Percentiles rank a stretch among this genome's conserved stretches.
Evolutionary conservation across 2,888 invertebrate genomes (phyloP).

Genomic region (Campopleginae sp.): DNA sequence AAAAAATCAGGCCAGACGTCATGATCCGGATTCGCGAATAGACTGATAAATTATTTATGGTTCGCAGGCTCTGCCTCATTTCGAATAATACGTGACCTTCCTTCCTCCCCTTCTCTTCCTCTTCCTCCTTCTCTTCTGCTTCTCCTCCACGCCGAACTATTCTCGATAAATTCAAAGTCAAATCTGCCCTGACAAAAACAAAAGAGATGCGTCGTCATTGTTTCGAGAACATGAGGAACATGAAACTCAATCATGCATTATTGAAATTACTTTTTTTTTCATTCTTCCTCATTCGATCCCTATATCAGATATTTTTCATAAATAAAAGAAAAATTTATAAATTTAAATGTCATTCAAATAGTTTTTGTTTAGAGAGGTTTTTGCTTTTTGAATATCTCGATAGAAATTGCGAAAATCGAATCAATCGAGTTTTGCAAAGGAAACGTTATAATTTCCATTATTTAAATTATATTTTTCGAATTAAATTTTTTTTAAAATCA

Average conservation of each 20-base stretch:
- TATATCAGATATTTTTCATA: not conserved
- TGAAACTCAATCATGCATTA: conserved; percentile 35
- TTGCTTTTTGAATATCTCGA: not conserved
- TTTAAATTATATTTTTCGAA: too few relatives aligned
- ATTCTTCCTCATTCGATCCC: not conserved
- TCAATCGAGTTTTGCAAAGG: too few relatives aligned
- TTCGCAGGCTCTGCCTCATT: conserved; percentile 41
- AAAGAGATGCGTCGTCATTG: not conserved
- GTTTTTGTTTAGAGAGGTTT: not conserved
- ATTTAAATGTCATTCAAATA: too few relatives aligned
- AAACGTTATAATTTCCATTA: too few relatives aligned
- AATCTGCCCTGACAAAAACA: conserved; percentile 1
- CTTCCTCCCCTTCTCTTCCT: not conserved
- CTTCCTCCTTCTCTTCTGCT: not conserved
- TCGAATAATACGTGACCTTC: conserved; percentile 37
- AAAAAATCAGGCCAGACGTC: conserved; percentile 49
- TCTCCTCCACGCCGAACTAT: not conserved
- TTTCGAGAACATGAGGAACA: conserved; percentile 12
- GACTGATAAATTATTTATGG: conserved; percentile 60
- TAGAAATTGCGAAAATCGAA: too few relatives aligned
- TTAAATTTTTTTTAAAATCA: not conserved
- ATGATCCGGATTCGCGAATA: conserved; percentile 52
- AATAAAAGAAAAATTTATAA: not conserved
- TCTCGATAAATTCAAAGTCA: conserved; percentile 24
- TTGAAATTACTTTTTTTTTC: not conserved